These are phyloP conservation scores for Dermolepida albohirtum DNA, from an alignment of 2,888 invertebrate species.

Conservation along the genomic window DNA sequence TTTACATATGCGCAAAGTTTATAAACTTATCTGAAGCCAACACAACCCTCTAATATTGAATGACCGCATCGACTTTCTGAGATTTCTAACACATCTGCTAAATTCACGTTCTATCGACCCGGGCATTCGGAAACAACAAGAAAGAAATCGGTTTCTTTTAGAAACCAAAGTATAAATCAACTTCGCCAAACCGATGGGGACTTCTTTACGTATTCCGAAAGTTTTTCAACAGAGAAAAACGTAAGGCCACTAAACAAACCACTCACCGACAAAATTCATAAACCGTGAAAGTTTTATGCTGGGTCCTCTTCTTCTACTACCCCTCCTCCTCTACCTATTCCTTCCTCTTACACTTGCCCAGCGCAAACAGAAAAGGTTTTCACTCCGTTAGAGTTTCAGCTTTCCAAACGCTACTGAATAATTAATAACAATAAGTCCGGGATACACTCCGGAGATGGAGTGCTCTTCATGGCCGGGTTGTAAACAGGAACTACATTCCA, in stretches of 20 bases:
- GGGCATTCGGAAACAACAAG: slow-evolving; percentile 14
- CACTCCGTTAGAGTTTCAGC: slow-evolving; percentile 20
- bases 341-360: too few relatives aligned
- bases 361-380: slow-evolving; percentile 13
- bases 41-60: too few relatives aligned
- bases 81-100: slow-evolving; percentile 2
- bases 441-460: slow-evolving; percentile 3
- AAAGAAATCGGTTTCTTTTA: slow-evolving; percentile 17
- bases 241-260: slow-evolving; percentile 17
- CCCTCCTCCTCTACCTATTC: too few relatives aligned
- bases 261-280: slow-evolving; percentile 30
- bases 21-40: too few relatives aligned
- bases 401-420: slow-evolving; percentile 33
- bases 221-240: slow-evolving; percentile 22
- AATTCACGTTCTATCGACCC: slow-evolving; percentile 11
- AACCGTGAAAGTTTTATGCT: slow-evolving; percentile 27
- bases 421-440: slow-evolving; percentile 27
- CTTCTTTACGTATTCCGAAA: slow-evolving; percentile 27
- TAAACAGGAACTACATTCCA: slow-evolving; percentile 18
- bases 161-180: slow-evolving; percentile 22
- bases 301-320: background rate
- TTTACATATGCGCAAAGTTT: too few relatives aligned
- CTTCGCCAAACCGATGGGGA: slow-evolving; percentile 3
- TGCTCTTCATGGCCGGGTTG: slow-evolving; percentile 7
- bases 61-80: background rate